Evolutionary conservation across 2,113 vertebrate genomes (phyloP), one percentile per base, ranked within the genome.

Genomic region (Axis porcinus): DNA sequence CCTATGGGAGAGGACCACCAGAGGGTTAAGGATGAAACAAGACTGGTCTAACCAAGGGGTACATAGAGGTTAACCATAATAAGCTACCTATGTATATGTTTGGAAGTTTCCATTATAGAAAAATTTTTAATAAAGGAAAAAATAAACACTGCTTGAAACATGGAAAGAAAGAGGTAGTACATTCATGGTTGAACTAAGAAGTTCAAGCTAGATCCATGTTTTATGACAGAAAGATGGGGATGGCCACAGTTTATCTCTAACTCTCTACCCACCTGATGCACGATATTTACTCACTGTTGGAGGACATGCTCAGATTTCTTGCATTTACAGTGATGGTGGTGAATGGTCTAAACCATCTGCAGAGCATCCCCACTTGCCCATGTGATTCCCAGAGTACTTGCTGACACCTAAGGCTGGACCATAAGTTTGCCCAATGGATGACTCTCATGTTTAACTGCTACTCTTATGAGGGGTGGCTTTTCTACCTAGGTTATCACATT

Each of bases 221-320:
- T 36, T 43, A 25, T 28, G 45, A 86, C 55, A 45, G 3, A 43
- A 67, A 70, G 60, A 23, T 3, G 74, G 70, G 54, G 47, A 85
- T 2, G 16, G 14, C 21, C 27, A 4, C 12, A 21, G 58, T 30
- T 67, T 30, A 21, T 43, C 36, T 45, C 25, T 67, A 70, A 25
- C 10, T 5, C 33, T 40, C 55, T 25, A 33, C 45, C n/a, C 87
- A 27, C 40, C 27, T 10, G 25, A 82, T 1, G 4, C 11, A 11
- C 0, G 6, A 1, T 25, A 19, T 21, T 30, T 45, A 54, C 54
- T 62, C 43, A 21, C 0, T 25, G 13, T 3, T 64, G 47, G 25
- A 55, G 36, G 57, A 33, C 52, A 45, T 4, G 21, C 43, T 92
- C 33, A 1, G 19, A 47, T n/a, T 54, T 91, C 33, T 50, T 57